Base-by-base conservation (phyloP, 2,797 vertebrate species). In the Lepus townsendii region DNA sequence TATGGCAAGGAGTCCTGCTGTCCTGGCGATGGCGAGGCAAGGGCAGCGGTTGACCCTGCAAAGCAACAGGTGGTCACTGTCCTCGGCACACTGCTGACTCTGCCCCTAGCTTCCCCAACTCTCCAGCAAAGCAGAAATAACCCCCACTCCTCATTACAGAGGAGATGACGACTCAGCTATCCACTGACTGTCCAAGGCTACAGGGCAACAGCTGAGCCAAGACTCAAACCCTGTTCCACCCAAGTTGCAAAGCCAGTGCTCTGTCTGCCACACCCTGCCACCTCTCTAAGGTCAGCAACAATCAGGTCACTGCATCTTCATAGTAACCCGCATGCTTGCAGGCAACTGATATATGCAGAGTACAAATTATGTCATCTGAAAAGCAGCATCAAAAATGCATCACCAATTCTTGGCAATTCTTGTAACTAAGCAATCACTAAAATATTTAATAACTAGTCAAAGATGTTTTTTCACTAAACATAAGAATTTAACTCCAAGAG, bases 401-500 rank as follows among this genome's bases (percentile, higher is more conserved):
- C 42, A 73, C 32, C 77, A 90, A n/a, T 82, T 93, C 91, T 90
- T 94, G 87, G 95, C 50, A 96, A 95, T 90, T 79, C 73, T 54
- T n/a, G 85, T 94, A 94, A 90, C 95, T 94, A 92, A 96, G 96
- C 93, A 92, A 95, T 97, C 92, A 92, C 68, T 84, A 90, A 95
- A 97, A 96, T 94, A 96, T 93, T 97, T 93, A 94, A 86, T 76
- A 96, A 94, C 32, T 80, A 62, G 22, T 88, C 78, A 93, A 82
- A 92, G 62, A 94, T 95, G 69, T 88, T 96, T 93, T 91, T 83
- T 86, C 83, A 95, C 86, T 38, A 85, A 80, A 84, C 77, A 14
- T 72, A 90, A 84, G 60, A 96, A 95, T 85, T 96, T 86, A 95
- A 95, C 94, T 97, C 94, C 93, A 77, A 95, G 95, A 96, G 92